A percentile compares a stretch with the other conserved stretches of the same genome.
phyloP scores from a whole-genome alignment of 2,113 vertebrate genomes.

The Tenebrosternarchus preto region DNA sequence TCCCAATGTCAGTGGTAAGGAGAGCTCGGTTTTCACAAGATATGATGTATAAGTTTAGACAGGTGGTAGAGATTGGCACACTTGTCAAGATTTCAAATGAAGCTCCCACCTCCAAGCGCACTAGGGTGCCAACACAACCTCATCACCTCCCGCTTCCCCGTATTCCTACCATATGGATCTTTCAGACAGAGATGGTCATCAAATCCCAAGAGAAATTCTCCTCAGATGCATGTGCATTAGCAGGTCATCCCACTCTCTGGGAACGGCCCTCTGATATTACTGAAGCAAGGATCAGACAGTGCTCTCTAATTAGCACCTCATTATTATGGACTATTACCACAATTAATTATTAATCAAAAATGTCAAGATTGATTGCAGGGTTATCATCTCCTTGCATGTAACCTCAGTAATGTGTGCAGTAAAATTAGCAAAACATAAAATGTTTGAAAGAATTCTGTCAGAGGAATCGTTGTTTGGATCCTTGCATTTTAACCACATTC shows the following conservation, averaged over 20 bases:
- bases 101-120: slow-evolving; percentile 19
- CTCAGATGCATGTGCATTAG: slow-evolving; percentile 32
- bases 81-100: slow-evolving; percentile 49
- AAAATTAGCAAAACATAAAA: slow-evolving; percentile 28
- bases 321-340: slow-evolving; percentile 34
- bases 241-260: slow-evolving; percentile 17
- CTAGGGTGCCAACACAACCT: slow-evolving; percentile 40
- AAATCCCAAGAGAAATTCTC: slow-evolving; percentile 41
- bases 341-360: slow-evolving; percentile 51
- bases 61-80: slow-evolving; percentile 46
- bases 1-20: slow-evolving; percentile 19
- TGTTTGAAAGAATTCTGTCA: slow-evolving; percentile 19
- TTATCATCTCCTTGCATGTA: slow-evolving; percentile 32
- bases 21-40: slow-evolving; percentile 42
- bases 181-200: slow-evolving; percentile 33
- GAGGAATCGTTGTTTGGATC: background rate
- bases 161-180: slow-evolving; percentile 35
- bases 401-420: slow-evolving; percentile 11
- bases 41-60: slow-evolving; percentile 50
- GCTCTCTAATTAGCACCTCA: slow-evolving; percentile 40
- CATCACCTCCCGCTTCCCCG: slow-evolving; percentile 33
- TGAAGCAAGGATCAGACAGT: slow-evolving; percentile 28
- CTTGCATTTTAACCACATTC: background rate
- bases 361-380: slow-evolving; percentile 15
- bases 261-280: slow-evolving; percentile 1